Conservation (phyloP, 2,888 invertebrate species). For the Aricia artaxerxes region DNA sequence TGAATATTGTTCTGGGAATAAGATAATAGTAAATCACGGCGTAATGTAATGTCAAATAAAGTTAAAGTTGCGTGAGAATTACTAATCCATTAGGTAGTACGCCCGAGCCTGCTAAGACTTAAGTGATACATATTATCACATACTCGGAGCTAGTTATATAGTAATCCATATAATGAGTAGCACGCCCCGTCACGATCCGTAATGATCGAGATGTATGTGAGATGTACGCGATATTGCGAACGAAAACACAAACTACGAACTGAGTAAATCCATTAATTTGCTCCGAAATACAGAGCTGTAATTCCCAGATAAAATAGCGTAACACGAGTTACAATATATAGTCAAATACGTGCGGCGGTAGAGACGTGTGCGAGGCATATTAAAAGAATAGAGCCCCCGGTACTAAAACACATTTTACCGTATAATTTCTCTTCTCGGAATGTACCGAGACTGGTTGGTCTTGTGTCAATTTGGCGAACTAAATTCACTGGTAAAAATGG, state of each 20-base stretch:
- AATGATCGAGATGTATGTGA: constrained; percentile 3
- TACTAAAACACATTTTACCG: constrained; percentile 7
- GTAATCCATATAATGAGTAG: background rate
- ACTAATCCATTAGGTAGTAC: background rate
- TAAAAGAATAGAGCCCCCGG: background rate
- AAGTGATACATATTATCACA: background rate
- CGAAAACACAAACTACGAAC: constrained; percentile 16
- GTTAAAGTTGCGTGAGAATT: background rate
- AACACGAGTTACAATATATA: background rate
- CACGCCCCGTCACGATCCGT: background rate
- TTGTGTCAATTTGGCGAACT: background rate
- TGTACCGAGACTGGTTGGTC: background rate
- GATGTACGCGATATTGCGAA: background rate
- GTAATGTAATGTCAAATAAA: background rate
- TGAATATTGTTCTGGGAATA: background rate
- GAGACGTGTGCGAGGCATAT: background rate
- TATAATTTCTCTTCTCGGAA: background rate
- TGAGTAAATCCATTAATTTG: constrained; percentile 1
- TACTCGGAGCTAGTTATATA: background rate
- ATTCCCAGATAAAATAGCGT: background rate
- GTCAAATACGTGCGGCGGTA: background rate
- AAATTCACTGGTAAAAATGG: background rate
- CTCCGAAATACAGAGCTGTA: background rate
- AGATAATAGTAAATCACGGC: background rate
- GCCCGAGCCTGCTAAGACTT: background rate